Base-by-base conservation (phyloP, 2,113 vertebrate genomes). In the Pampusana beccarii region DNA sequence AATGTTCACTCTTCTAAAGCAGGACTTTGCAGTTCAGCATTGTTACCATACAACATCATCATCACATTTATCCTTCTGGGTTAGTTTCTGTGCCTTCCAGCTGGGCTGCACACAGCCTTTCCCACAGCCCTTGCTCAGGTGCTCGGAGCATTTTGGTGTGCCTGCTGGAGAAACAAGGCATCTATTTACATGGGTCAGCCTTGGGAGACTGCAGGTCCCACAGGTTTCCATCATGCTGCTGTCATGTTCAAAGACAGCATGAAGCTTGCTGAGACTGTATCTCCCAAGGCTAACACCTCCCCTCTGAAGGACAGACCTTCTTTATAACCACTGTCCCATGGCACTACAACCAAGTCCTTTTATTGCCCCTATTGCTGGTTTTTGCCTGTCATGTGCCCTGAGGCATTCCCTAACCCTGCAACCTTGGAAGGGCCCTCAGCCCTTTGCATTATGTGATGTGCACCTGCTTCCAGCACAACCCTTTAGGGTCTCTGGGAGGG, bases 21-120 rank as follows among this genome's bases (percentile, higher is more conserved):
- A 19, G 28, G 50, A 57, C 46, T 73, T 72, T 42, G 74, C 65
- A 87, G 44, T 73, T 92, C 72, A 36, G 23, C 20, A 34, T 12
- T 51, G 79, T 21, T 78, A 64, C 46, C 42, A 10, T 70, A 38
- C 38, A 91, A 34, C 3, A 1, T 66, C 46, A 82, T 64, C 42
- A 86, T 78, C 5, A 0, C 40, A 6, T 90, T 86, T 64, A 21
- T 67, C 34, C 26, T 80, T 34, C 48, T 92, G 82, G 56, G 48
- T 92, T 65, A 80, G 79, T 56, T 56, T 92, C 82, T 88, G 88
- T 96, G 93, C 85, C 90, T 93, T 96, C 77, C 61, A 93, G 38
- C 16, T 0, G 0, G 86, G 57, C 80, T 88, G 77, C 44, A 70
- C 34, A 0, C 64, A 42, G 57, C 79, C 60, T 64, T 60, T 79